A percentile compares a stretch with the other conserved stretches of the same genome.
Conservation (phyloP, 2,797 vertebrate genomes). For the Amphiprion clarkii region DNA sequence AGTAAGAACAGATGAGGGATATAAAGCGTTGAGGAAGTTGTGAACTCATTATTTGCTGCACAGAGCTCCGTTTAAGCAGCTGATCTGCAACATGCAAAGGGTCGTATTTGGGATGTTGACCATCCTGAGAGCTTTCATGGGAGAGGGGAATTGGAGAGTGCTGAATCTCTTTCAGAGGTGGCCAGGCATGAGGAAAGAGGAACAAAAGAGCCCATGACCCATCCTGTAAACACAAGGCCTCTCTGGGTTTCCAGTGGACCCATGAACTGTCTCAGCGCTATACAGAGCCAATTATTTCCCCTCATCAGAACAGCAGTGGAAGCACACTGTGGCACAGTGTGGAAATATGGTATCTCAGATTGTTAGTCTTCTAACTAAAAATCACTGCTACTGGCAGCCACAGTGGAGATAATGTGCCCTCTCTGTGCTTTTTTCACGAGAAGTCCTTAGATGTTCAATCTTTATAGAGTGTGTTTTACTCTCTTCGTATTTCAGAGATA, state of each 20-base stretch:
- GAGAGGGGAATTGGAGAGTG: slow-evolving; percentile 61
- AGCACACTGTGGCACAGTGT: slow-evolving; percentile 58
- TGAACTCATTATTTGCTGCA: slow-evolving; percentile 78
- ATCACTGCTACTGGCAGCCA: slow-evolving; percentile 23
- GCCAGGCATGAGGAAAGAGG: slow-evolving; percentile 76
- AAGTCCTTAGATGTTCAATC: slow-evolving; percentile 7
- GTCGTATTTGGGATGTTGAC: slow-evolving; percentile 61
- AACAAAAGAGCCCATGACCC: slow-evolving; percentile 71
- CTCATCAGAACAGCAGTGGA: slow-evolving; percentile 59
- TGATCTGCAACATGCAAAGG: slow-evolving; percentile 52
- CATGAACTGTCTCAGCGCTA: slow-evolving; percentile 53
- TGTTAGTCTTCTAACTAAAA: slow-evolving; percentile 46
- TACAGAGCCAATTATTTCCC: slow-evolving; percentile 73
- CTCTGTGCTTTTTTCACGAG: slow-evolving; percentile 18
- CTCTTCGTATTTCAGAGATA: slow-evolving; percentile 86
- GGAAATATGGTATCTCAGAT: slow-evolving; percentile 41
- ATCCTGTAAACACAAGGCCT: slow-evolving; percentile 71
- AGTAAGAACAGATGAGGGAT: slow-evolving; percentile 4
- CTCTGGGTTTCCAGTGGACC: slow-evolving; percentile 58
- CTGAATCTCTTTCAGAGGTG: slow-evolving; percentile 74
- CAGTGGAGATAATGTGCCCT: slow-evolving; percentile 21
- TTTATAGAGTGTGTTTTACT: slow-evolving; percentile 4
- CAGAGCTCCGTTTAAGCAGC: slow-evolving; percentile 52
- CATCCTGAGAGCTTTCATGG: slow-evolving; percentile 63
- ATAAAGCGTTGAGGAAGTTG: slow-evolving; percentile 67